Percentiles rank a stretch among this genome's conserved stretches.
Evolutionary conservation across 2,888 invertebrate genomes (phyloP).

Genomic region (Polietes domitor): DNA sequence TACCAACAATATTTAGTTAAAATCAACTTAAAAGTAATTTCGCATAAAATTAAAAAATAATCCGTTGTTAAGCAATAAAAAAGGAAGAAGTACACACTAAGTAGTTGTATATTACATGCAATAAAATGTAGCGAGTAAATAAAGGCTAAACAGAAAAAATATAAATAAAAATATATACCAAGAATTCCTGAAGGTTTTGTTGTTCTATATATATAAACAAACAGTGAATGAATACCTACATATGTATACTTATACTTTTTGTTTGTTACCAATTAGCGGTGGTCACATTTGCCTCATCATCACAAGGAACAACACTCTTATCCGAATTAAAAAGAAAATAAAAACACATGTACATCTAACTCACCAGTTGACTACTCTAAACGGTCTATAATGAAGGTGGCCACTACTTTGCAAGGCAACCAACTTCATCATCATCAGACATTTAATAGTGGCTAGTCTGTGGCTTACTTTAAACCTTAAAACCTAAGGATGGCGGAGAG

Average conservation of each 20-base stretch:
- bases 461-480: conserved; percentile 54
- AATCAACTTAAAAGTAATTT: background rate
- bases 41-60: background rate
- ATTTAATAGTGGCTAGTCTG: background rate
- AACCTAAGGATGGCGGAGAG: conserved; percentile 56
- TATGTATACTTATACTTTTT: background rate
- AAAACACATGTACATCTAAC: conserved; percentile 13
- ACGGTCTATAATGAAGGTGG: background rate
- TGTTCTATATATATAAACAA: conserved; percentile 22
- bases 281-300: conserved; percentile 62
- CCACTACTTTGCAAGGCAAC: no score
- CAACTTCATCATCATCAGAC: no score
- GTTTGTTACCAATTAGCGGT: conserved; percentile 62
- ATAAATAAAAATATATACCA: conserved; percentile 57
- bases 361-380: conserved; percentile 34
- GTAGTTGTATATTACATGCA: conserved; percentile 21
- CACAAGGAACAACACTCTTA: conserved; percentile 48
- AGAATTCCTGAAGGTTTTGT: conserved; percentile 45
- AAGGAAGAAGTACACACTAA: background rate
- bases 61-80: background rate
- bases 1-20: conserved; percentile 1
- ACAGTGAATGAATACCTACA: background rate
- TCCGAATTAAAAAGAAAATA: background rate
- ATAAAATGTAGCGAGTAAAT: background rate
- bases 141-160: conserved; percentile 6